Percentiles rank a stretch among this genome's conserved stretches.
Evolutionary conservation across 2,888 invertebrate species (phyloP).

Genomic region (Rhagophthalmus giganteus): DNA sequence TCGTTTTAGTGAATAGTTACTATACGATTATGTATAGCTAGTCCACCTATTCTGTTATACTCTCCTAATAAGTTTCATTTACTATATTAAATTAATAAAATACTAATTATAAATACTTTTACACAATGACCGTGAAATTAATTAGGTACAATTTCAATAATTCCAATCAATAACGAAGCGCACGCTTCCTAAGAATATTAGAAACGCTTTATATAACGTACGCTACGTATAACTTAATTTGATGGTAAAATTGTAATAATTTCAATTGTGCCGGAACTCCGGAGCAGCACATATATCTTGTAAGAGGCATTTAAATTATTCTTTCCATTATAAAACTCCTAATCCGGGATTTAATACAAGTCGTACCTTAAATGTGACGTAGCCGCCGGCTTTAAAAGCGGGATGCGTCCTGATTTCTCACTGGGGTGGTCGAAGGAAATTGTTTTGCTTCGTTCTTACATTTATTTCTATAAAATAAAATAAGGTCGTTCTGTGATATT

Average conservation of each 20-base stretch:
- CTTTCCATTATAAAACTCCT: constrained; percentile 54
- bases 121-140: too few relatives aligned
- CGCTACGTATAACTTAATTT: constrained; percentile 8
- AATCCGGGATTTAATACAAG: constrained; percentile 48
- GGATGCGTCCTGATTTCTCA: constrained; percentile 34
- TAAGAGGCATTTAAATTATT: constrained; percentile 49
- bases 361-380: constrained; percentile 44
- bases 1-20: too few relatives aligned
- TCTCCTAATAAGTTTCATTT: too few relatives aligned
- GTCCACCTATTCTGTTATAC: too few relatives aligned
- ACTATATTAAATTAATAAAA: too few relatives aligned
- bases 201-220: neutral
- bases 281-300: constrained; percentile 44
- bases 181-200: too few relatives aligned
- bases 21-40: too few relatives aligned
- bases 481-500: too few relatives aligned
- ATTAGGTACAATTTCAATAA: too few relatives aligned
- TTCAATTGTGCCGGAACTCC: constrained; percentile 14
- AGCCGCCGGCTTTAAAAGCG: constrained; percentile 38
- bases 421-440: constrained; percentile 26
- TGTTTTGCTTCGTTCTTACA: constrained; percentile 26
- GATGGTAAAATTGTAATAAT: constrained; percentile 26
- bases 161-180: too few relatives aligned
- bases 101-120: too few relatives aligned
- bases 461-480: constrained; percentile 7